Conservation (phyloP, 2,113 vertebrate genomes). For the Tachuris rubrigastra region DNA sequence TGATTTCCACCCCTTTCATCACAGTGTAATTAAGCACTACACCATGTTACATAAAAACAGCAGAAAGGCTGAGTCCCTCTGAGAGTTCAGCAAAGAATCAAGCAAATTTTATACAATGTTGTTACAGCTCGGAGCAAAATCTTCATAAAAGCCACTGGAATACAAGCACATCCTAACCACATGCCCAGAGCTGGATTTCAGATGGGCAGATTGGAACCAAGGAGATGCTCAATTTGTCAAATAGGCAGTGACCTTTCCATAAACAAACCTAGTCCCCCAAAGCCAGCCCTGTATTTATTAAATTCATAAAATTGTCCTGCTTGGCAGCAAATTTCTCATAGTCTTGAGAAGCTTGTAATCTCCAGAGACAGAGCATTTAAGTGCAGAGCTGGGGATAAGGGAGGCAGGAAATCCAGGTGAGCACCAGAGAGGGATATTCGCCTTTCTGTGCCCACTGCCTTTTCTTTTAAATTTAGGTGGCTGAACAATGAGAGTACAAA, state of each 20-base stretch:
- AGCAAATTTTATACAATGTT: not conserved
- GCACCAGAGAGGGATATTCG: not conserved
- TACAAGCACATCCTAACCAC: rapidly evolving
- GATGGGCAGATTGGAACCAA: not conserved
- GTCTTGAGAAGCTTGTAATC: not conserved
- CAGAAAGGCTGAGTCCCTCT: not conserved
- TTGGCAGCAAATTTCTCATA: not conserved
- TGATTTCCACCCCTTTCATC: not conserved
- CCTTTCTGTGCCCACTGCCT: not conserved
- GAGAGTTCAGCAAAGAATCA: not conserved
- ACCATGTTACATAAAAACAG: not conserved
- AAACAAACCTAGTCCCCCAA: not conserved
- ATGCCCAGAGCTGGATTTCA: not conserved
- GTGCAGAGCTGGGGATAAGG: not conserved
- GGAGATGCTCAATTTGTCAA: not conserved
- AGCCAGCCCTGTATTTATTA: not conserved
- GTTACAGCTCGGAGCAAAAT: not conserved
- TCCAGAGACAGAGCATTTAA: not conserved
- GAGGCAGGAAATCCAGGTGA: not conserved
- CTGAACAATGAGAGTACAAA: not conserved
- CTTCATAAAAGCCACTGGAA: not conserved
- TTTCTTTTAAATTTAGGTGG: not conserved
- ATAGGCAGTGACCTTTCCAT: not conserved
- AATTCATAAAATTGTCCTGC: not conserved
- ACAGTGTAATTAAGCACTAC: not conserved